These are phyloP conservation scores for Drosophila falleni DNA, from an alignment of 2,888 invertebrate genomes.

Conservation along the genomic window DNA sequence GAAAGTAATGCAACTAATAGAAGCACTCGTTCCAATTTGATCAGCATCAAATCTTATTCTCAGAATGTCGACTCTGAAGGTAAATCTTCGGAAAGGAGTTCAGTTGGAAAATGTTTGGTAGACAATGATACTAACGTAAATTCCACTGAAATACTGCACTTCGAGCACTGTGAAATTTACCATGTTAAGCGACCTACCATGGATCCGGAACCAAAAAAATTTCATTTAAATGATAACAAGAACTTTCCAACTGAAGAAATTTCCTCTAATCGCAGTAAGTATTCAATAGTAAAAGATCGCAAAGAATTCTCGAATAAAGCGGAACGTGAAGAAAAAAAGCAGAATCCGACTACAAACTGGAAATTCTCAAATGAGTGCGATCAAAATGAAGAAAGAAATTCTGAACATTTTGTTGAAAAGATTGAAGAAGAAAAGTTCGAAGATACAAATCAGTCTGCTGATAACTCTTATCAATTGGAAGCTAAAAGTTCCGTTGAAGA, in stretches of 20 bases:
- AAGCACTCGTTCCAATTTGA: background rate
- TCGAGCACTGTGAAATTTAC: constrained; percentile 49
- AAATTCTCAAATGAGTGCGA: background rate
- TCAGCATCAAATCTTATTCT: background rate
- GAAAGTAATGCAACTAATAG: too few relatives aligned
- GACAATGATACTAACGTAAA: background rate
- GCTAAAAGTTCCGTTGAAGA: background rate
- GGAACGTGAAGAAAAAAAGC: background rate
- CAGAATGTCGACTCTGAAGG: background rate
- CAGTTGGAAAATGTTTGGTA: background rate
- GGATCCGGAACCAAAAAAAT: background rate
- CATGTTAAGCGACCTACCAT: constrained; percentile 3
- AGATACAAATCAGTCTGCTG: background rate
- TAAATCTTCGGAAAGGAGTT: too few relatives aligned
- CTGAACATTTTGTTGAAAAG: background rate
- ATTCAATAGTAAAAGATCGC: background rate
- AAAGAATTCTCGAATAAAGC: background rate
- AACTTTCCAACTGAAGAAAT: background rate
- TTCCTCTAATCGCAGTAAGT: background rate
- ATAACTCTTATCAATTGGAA: background rate
- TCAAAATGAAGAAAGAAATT: background rate
- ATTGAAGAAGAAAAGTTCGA: background rate
- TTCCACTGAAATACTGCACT: constrained; percentile 21
- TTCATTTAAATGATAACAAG: background rate
- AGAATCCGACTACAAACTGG: background rate